Percentiles rank a stretch among this genome's conserved stretches.
Conservation (phyloP, 1,140 invertebrate genomes). For the Apolygus lucorum region DNA sequence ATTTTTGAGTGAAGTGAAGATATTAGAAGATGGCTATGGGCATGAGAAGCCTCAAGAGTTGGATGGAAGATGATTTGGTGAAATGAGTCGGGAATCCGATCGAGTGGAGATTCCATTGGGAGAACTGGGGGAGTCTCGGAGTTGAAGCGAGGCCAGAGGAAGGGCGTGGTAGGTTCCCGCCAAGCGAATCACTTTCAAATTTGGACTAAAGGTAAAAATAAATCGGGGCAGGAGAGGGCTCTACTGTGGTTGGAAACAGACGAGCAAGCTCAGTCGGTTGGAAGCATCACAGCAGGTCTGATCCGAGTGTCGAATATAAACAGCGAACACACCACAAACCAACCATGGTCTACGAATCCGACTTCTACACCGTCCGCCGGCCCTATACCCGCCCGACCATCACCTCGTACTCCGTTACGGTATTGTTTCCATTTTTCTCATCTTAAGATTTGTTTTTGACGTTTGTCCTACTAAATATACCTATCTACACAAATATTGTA, state of each 20-base stretch:
- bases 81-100: no score
- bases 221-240: background rate
- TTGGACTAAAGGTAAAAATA: background rate
- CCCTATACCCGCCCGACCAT: constrained; percentile 51
- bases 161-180: background rate
- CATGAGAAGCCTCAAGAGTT: no score
- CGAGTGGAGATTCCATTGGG: no score
- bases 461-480: no score
- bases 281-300: background rate
- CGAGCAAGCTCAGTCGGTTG: background rate
- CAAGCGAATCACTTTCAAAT: constrained; percentile 11
- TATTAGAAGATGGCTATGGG: no score
- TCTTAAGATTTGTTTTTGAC: no score
- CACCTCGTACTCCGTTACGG: constrained; percentile 64
- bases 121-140: no score
- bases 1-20: no score
- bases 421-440: constrained; percentile 17
- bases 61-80: no score
- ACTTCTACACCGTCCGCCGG: constrained; percentile 77
- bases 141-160: no score
- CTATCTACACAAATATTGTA: no score
- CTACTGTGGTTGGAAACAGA: background rate
- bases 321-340: background rate
- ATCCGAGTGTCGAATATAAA: background rate
- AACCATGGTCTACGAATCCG: constrained; percentile 81